phyloP scores from a whole-genome alignment of 2,113 vertebrate genomes.

The Protomyctophum bolini region DNA sequence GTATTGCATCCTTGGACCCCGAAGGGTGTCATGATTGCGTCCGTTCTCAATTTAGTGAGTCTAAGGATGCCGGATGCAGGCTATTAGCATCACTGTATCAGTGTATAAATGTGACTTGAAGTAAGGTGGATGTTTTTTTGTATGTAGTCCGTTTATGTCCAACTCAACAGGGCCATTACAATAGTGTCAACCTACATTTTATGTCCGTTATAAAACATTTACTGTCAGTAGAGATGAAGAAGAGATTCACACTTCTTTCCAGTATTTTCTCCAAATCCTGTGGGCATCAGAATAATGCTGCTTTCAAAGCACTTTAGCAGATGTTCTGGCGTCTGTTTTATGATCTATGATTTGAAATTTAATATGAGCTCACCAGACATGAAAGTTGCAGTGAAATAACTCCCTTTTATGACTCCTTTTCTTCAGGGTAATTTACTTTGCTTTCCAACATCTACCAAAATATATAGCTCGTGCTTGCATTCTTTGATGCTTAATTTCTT shows the following conservation, averaged over 20 bases:
- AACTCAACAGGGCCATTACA: no score
- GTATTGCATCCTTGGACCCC: no score
- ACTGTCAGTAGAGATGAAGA: slow-evolving; percentile 46
- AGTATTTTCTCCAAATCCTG: slow-evolving; percentile 47
- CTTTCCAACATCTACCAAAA: slow-evolving; percentile 52
- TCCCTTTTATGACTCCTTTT: slow-evolving; percentile 62
- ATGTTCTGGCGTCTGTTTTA: slow-evolving; percentile 75
- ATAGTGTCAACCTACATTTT: slow-evolving; percentile 21
- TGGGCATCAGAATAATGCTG: slow-evolving; percentile 52
- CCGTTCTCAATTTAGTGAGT: no score
- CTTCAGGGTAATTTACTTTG: slow-evolving; percentile 50
- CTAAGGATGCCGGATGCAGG: no score
- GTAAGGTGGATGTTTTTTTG: no score
- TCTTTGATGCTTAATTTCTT: slow-evolving; percentile 35
- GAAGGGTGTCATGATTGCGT: no score
- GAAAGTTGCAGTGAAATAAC: slow-evolving; percentile 56
- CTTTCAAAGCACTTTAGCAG: slow-evolving; percentile 75
- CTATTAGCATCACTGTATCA: no score
- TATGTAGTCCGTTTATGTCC: no score
- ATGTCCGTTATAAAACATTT: slow-evolving; percentile 33
- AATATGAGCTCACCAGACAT: slow-evolving; percentile 62
- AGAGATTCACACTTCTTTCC: slow-evolving; percentile 59
- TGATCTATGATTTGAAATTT: slow-evolving; percentile 72
- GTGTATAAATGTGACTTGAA: no score
- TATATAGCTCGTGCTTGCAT: slow-evolving; percentile 5